Base-by-base conservation (phyloP, 2,113 vertebrate genomes). In the Tachuris rubrigastra region DNA sequence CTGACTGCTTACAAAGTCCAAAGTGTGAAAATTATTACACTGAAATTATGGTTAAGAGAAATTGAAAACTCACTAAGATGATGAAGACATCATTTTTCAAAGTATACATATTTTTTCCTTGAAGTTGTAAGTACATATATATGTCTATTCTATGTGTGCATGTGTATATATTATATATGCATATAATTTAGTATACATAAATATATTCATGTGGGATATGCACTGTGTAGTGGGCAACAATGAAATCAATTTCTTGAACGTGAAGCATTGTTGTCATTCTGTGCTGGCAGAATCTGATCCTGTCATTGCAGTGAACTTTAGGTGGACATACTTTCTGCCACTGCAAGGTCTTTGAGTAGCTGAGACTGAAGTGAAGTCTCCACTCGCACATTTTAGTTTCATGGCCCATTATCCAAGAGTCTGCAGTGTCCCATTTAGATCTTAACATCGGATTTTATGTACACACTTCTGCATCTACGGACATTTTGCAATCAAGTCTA, bases 201-300 rank as follows among this genome's bases (percentile, higher is more conserved):
- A 90, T 68, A 60, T 16, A 82, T 60, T 66, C 35, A 23, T 21
- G 17, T 55, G 60, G 66, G 17, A 44, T 77, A 66, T 81, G 33
- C 37, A 44, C 12, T 56, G 30, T 37, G 23, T 20, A 71, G 21
- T 37, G 52, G 46, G 21, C 21, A 74, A 50, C 30, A 75, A 33
- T 7, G 31, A 83, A 90, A 33, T 50, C n/a, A 41, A 0, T 18
- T 59, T 62, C 37, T 31, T 66, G 58, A 94, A 49, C 0, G 0
- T 21, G 58, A 83, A 73, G 8, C 19, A 14, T 5, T 62, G 20
- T n/a, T 83, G n/a, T 25, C n/a, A 53, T 58, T 72, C 52, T 79
- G 37, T 2, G 0, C 7, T 77, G 75, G 23, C 1, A 1, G 2
- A 8, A 28, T 14, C 39, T 68, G 56, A 39, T 39, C 59, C 59